These are phyloP conservation scores for Ostrea edulis DNA, from an alignment of 1,140 invertebrate genomes.

Conservation along the genomic window DNA sequence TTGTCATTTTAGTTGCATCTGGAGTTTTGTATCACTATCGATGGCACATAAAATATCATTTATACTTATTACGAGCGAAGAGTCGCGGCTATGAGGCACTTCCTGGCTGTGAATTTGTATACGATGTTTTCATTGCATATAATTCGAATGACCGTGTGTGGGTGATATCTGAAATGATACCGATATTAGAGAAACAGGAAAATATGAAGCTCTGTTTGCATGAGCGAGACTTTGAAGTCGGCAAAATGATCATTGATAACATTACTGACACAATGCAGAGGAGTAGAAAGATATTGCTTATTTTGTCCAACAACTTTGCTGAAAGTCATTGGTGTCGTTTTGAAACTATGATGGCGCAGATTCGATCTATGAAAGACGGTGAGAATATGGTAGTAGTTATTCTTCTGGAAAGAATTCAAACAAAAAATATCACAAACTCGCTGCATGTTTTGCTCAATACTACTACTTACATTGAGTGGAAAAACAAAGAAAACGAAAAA, in stretches of 20 bases:
- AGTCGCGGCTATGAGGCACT: conserved; percentile 3
- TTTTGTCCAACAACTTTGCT: conserved; percentile 66
- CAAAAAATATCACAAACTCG: conserved; percentile 72
- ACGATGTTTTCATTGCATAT: conserved; percentile 32
- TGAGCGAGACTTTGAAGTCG: conserved; percentile 68
- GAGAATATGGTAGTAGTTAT: conserved; percentile 3
- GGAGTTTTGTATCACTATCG: background rate
- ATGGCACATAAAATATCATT: conserved; percentile 45
- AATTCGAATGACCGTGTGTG: background rate
- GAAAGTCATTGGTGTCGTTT: conserved; percentile 70
- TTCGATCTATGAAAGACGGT: background rate
- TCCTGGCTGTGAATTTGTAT: background rate
- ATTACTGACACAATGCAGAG: conserved; percentile 65
- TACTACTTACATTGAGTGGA: conserved; percentile 83
- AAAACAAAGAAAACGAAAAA: conserved; percentile 91
- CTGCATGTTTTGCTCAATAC: conserved; percentile 83
- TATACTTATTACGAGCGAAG: conserved; percentile 40
- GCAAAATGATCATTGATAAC: conserved; percentile 65
- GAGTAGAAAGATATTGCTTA: conserved; percentile 66
- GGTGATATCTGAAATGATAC: background rate
- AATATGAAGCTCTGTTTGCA: conserved; percentile 66
- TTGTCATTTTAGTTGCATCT: background rate
- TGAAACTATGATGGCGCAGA: conserved; percentile 77
- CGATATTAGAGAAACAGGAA: conserved; percentile 41
- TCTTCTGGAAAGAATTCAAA: conserved; percentile 29